Conservation (phyloP, 1,140 invertebrate genomes). For the Leptinotarsa defecta region DNA sequence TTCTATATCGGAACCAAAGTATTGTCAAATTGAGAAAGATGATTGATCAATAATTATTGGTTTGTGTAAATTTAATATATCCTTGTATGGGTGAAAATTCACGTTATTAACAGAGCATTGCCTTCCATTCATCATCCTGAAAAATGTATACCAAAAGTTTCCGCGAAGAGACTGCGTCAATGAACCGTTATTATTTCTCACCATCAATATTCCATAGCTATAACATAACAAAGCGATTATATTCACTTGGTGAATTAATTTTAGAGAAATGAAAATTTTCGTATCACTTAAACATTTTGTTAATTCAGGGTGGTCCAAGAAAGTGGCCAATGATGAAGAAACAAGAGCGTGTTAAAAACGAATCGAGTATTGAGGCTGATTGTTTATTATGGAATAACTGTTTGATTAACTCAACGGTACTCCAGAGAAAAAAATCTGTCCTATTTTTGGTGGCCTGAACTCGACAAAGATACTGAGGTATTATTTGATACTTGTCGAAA, state of each 20-base stretch:
- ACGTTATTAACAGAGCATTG: slow-evolving; percentile 17
- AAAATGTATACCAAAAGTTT: slow-evolving; percentile 11
- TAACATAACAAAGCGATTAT: not conserved
- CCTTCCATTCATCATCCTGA: not conserved
- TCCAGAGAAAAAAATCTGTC: not conserved
- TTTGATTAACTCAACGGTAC: not conserved
- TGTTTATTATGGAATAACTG: not conserved
- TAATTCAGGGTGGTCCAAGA: not conserved
- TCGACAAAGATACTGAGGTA: not conserved
- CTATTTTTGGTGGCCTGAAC: not conserved
- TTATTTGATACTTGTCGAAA: not conserved
- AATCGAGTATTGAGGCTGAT: not conserved
- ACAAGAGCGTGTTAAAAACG: not conserved
- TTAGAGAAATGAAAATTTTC: not conserved
- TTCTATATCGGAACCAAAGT: not conserved
- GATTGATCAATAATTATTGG: not conserved
- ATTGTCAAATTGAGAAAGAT: not conserved
- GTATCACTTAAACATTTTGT: not conserved
- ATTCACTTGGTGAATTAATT: not conserved
- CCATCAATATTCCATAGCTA: not conserved
- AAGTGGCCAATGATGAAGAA: not conserved
- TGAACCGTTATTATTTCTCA: not conserved
- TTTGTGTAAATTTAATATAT: not conserved
- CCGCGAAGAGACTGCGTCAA: not conserved
- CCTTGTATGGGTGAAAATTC: not conserved